Percentiles rank a stretch among this genome's conserved stretches.
Conservation (phyloP, 2,797 vertebrate species). For the Florisuga fusca region DNA sequence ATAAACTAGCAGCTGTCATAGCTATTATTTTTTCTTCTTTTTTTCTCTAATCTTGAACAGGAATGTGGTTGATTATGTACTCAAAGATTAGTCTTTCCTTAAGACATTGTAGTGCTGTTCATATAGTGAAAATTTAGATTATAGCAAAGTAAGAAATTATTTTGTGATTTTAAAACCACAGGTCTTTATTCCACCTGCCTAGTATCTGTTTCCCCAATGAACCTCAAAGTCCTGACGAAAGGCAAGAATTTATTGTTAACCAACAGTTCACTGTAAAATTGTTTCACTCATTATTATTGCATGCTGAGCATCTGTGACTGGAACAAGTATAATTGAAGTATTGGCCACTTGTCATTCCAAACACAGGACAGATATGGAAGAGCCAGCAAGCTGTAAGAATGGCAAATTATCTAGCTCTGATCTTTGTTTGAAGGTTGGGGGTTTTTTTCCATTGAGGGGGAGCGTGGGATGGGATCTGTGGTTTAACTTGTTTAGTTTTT, state of each 20-base stretch:
- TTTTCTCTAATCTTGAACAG: neutral
- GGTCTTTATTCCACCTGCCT: neutral
- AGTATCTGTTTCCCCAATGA: neutral
- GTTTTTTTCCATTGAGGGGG: neutral
- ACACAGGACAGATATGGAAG: neutral
- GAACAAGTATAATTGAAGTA: neutral
- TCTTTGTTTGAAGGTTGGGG: neutral
- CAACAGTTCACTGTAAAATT: neutral
- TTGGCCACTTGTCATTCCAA: neutral
- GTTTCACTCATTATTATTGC: neutral
- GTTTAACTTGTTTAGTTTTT: no score
- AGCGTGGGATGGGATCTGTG: no score
- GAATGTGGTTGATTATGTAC: neutral
- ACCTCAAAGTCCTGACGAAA: neutral
- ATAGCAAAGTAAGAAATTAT: neutral
- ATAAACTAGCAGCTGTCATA: neutral
- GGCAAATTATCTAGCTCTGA: neutral
- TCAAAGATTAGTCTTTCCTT: neutral
- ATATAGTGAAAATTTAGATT: neutral
- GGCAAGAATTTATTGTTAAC: neutral
- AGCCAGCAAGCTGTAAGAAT: neutral
- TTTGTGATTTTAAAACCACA: neutral
- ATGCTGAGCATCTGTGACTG: neutral
- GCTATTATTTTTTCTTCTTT: neutral
- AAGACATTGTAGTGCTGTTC: neutral